These are phyloP conservation scores for Polypedilum vanderplanki DNA, from an alignment of 1,140 invertebrate genomes.

Conservation along the genomic window DNA sequence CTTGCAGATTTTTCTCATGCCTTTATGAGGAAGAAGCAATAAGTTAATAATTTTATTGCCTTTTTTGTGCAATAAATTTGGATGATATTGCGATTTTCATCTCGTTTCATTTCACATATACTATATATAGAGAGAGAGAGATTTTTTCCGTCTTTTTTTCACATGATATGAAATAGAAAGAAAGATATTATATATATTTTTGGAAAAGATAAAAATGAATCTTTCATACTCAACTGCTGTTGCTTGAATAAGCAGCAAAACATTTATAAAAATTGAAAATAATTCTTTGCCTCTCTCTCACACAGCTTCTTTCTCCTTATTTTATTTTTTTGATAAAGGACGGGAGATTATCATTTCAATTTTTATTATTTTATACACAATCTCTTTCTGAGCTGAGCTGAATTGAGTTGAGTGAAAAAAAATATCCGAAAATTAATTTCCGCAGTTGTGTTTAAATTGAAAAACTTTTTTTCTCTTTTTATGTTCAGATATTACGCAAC, in stretches of 20 bases:
- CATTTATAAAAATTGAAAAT: slow-evolving; percentile 9
- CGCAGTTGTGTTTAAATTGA: slow-evolving; percentile 17
- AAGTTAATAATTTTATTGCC: slow-evolving; percentile 27
- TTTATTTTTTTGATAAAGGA: neutral
- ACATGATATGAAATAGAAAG: neutral
- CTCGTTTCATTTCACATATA: neutral
- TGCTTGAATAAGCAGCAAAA: slow-evolving; percentile 17
- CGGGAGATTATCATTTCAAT: slow-evolving; percentile 18
- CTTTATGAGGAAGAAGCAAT: neutral
- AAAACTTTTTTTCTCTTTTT: neutral
- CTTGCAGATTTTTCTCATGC: neutral
- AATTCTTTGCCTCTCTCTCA: neutral
- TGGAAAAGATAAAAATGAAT: slow-evolving; percentile 11
- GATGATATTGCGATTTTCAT: slow-evolving; percentile 21
- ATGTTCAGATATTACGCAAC: neutral
- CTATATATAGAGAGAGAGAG: too few relatives aligned
- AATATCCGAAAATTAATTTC: slow-evolving; percentile 13
- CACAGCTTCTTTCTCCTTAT: neutral
- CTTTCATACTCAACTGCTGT: slow-evolving; percentile 4
- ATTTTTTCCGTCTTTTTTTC: too few relatives aligned
- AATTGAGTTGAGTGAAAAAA: neutral
- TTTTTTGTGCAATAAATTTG: slow-evolving; percentile 22
- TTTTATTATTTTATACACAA: slow-evolving; percentile 9
- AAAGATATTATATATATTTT: slow-evolving; percentile 20
- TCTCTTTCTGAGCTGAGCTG: neutral